Conservation (phyloP, 1,140 invertebrate genomes). For the Vanessa atalanta region DNA sequence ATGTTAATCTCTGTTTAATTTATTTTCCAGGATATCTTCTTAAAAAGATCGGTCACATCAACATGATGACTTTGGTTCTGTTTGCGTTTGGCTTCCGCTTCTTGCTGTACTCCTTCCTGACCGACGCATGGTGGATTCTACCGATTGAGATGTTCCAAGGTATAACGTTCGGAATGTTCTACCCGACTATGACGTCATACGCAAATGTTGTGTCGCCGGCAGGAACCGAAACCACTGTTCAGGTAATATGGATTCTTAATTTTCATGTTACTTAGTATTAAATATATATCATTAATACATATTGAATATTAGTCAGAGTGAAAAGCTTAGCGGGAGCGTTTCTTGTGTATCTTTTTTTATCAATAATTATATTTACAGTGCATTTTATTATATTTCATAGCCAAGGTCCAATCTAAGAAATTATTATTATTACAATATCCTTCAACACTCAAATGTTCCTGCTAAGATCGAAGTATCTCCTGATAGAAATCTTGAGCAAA, state of each 20-base stretch:
- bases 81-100: slow-evolving; percentile 88
- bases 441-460: too few relatives aligned
- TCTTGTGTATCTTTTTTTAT: too few relatives aligned
- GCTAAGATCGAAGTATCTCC: too few relatives aligned
- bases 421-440: too few relatives aligned
- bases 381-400: too few relatives aligned
- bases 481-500: too few relatives aligned
- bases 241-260: slow-evolving; percentile 72
- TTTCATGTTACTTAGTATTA: background rate
- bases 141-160: slow-evolving; percentile 93
- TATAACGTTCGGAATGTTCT: slow-evolving; percentile 93
- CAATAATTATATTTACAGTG: too few relatives aligned
- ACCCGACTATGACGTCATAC: slow-evolving; percentile 94
- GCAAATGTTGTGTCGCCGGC: slow-evolving; percentile 91
- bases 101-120: slow-evolving; percentile 89
- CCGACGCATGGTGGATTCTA: slow-evolving; percentile 90
- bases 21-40: slow-evolving; percentile 84
- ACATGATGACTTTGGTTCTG: slow-evolving; percentile 91
- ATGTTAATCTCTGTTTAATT: slow-evolving; percentile 14
- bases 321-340: too few relatives aligned
- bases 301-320: too few relatives aligned
- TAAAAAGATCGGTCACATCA: slow-evolving; percentile 90
- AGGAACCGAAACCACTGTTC: slow-evolving; percentile 92
- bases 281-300: too few relatives aligned
- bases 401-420: too few relatives aligned